Percentiles rank a stretch among this genome's conserved stretches.
These are phyloP conservation scores for Puffinus mauretanicus DNA, from an alignment of 2,113 vertebrate genomes.

Conservation along the genomic window DNA sequence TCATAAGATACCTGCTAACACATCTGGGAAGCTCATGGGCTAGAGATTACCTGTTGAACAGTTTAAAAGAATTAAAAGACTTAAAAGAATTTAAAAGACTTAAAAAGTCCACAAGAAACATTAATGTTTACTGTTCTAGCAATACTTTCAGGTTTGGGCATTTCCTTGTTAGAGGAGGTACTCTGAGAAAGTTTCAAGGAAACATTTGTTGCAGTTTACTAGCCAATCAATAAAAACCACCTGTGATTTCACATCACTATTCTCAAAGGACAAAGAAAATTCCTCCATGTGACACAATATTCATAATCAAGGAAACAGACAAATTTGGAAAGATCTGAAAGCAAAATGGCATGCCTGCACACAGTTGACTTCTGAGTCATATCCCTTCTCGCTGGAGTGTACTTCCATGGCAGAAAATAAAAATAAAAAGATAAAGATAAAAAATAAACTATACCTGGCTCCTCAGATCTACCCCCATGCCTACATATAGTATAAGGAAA, in stretches of 20 bases:
- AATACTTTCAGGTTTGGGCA: not conserved
- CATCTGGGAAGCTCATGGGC: not conserved
- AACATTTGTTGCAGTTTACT: not conserved
- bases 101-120: not conserved
- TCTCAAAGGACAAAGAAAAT: not conserved
- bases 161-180: not conserved
- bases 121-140: not conserved
- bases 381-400: not conserved
- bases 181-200: not conserved
- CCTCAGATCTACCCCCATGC: not conserved
- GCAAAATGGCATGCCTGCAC: not conserved
- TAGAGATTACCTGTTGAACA: not conserved
- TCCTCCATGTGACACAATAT: not conserved
- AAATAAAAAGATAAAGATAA: not conserved
- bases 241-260: not conserved
- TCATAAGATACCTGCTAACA: not conserved
- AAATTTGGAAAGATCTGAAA: not conserved
- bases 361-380: not conserved
- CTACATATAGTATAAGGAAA: not conserved
- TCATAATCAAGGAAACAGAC: not conserved
- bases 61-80: not conserved
- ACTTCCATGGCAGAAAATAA: not conserved
- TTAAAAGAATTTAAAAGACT: not conserved
- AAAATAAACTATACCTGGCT: not conserved
- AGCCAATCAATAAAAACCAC: not conserved